Conservation (phyloP, 2,113 vertebrate species). For the Hemicordylus capensis region DNA sequence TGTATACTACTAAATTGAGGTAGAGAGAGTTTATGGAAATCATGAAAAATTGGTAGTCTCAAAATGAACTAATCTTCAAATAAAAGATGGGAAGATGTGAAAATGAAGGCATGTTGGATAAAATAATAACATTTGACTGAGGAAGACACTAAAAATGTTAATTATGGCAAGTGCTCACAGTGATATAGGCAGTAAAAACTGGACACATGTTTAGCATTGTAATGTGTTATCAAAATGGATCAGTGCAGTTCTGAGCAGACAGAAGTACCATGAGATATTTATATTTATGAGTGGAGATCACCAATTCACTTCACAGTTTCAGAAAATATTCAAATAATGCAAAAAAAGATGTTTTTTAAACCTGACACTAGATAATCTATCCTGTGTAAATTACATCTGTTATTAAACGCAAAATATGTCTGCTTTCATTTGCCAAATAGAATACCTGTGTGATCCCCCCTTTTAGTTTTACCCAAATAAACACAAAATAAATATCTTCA, state of each 20-base stretch:
- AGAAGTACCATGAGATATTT: neutral
- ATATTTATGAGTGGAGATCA: neutral
- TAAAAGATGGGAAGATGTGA: too few relatives aligned
- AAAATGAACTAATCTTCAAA: too few relatives aligned
- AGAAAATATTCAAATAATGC: neutral
- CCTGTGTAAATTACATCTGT: neutral
- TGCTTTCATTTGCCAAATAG: neutral
- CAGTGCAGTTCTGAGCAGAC: constrained; percentile 4
- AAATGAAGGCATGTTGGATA: too few relatives aligned
- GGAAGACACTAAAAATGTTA: neutral
- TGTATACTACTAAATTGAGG: too few relatives aligned
- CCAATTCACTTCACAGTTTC: neutral
- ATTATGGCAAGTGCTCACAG: neutral
- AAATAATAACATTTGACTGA: too few relatives aligned
- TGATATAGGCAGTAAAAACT: neutral
- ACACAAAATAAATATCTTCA: neutral
- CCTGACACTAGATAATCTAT: neutral
- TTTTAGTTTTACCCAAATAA: neutral
- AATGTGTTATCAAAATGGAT: neutral
- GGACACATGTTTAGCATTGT: neutral
- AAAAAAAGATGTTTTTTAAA: neutral
- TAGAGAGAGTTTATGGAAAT: too few relatives aligned
- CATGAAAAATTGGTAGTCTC: too few relatives aligned
- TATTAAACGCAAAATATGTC: neutral
- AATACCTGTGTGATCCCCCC: neutral